Evolutionary conservation across 2,797 vertebrate species (phyloP).

Genomic region (Avahi laniger): DNA sequence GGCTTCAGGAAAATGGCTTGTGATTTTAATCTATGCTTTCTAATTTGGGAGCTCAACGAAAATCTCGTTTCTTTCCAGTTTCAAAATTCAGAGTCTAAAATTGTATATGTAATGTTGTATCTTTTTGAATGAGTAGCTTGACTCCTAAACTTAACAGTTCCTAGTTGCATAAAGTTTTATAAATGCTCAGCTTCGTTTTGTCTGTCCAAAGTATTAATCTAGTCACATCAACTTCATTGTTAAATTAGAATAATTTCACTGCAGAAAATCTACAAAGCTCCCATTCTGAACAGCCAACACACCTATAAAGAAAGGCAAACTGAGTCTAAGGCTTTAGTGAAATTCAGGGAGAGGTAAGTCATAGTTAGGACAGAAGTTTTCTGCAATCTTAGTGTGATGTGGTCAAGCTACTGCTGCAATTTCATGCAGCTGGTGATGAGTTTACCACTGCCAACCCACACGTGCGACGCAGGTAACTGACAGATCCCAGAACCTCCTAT

Average conservation of each 20-base stretch:
- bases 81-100: neutral
- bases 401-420: neutral
- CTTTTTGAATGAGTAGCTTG: neutral
- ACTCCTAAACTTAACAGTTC: neutral
- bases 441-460: neutral
- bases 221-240: neutral
- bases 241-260: neutral
- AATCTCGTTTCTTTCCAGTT: neutral
- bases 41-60: neutral
- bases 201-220: neutral
- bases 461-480: no score
- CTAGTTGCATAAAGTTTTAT: neutral
- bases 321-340: neutral
- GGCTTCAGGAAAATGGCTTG: neutral
- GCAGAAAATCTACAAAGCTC: neutral
- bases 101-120: neutral
- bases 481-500: neutral
- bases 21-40: neutral
- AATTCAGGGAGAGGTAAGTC: neutral
- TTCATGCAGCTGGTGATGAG: neutral
- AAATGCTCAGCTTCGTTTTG: neutral
- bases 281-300: neutral
- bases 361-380: neutral
- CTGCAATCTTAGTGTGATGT: neutral
- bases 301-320: neutral